Percentiles rank a stretch among this genome's conserved stretches.
These are phyloP conservation scores for Spizaetus ornatus DNA, from an alignment of 2,113 vertebrate genomes.

Conservation along the genomic window DNA sequence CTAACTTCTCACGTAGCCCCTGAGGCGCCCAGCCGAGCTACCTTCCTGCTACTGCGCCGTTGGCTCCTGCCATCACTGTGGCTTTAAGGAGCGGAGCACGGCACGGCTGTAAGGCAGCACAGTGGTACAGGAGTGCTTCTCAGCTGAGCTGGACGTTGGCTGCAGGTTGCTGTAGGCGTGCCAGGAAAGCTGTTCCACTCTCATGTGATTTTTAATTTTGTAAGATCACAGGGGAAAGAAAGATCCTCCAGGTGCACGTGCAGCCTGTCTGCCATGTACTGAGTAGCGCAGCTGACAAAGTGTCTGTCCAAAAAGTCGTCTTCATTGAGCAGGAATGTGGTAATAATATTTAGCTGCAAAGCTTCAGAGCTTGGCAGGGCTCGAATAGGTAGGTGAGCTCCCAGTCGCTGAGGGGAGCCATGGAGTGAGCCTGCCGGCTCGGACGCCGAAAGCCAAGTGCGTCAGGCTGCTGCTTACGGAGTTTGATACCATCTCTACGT, in stretches of 20 bases:
- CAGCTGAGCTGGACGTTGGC: background rate
- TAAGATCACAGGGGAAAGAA: background rate
- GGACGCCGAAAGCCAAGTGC: background rate
- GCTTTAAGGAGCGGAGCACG: background rate
- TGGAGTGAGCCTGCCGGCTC: background rate
- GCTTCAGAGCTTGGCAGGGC: background rate
- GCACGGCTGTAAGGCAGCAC: background rate
- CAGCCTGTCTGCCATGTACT: background rate
- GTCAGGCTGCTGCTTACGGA: background rate
- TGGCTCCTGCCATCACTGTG: background rate
- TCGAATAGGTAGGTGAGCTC: background rate
- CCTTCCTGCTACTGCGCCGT: background rate
- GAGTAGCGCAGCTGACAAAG: background rate
- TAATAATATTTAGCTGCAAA: background rate
- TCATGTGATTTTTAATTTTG: background rate
- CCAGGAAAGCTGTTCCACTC: constrained; percentile 15
- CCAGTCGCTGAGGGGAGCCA: fast-evolving
- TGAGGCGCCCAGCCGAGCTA: fast-evolving
- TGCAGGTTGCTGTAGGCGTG: background rate
- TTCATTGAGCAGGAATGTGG: background rate
- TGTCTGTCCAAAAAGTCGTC: background rate
- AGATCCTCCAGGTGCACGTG: background rate
- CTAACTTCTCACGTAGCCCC: background rate
- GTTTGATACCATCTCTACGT: background rate
- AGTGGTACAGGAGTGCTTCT: background rate